These are phyloP conservation scores for Pocillopora verrucosa DNA, from an alignment of 64 coral and sea anemone species.

Conservation along the genomic window DNA sequence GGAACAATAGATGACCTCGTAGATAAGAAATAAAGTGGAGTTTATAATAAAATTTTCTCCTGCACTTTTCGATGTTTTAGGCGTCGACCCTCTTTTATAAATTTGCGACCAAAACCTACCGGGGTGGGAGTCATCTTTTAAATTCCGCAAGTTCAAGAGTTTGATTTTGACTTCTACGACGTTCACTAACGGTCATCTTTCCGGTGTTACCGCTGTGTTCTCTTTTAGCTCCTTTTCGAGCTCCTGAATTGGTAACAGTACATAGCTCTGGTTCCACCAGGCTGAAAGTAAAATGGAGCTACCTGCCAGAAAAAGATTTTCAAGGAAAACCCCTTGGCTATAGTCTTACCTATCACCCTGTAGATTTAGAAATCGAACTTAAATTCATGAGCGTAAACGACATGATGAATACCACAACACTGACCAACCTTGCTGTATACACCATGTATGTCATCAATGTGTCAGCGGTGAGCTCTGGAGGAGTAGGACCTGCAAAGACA, in stretches of 20 bases:
- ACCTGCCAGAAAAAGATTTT: not conserved
- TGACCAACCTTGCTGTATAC: not conserved
- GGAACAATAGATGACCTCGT: too few relatives aligned
- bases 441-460: not conserved
- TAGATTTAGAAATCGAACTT: not conserved
- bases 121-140: too few relatives aligned
- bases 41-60: too few relatives aligned
- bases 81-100: too few relatives aligned
- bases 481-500: not conserved
- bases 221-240: not conserved
- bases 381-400: not conserved
- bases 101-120: too few relatives aligned
- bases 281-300: conserved; percentile 1
- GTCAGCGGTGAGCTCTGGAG: conserved; percentile 10
- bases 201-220: not conserved
- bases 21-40: too few relatives aligned
- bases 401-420: not conserved
- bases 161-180: too few relatives aligned
- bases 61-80: too few relatives aligned
- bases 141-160: too few relatives aligned
- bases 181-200: too few relatives aligned
- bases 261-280: not conserved
- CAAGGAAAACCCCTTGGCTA: conserved; percentile 1
- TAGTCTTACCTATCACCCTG: not conserved
- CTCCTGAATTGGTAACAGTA: not conserved